phyloP scores from a whole-genome alignment of 2,888 invertebrate genomes.

The Erebia epiphron region DNA sequence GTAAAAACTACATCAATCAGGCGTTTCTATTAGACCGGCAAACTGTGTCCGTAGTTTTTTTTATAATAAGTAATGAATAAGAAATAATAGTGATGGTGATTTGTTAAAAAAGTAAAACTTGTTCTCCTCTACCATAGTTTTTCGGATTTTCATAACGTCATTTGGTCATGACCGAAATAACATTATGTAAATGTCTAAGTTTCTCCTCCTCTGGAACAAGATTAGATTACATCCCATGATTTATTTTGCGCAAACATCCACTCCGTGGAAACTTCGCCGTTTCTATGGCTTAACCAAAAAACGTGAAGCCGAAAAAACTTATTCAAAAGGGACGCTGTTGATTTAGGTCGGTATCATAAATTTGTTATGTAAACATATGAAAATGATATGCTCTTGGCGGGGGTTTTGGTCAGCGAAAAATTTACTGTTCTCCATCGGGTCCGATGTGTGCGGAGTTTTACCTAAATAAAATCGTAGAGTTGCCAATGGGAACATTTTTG shows the following conservation, averaged over 20 bases:
- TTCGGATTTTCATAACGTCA: not conserved
- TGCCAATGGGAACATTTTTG: not conserved
- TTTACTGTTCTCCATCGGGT: conserved; percentile 28
- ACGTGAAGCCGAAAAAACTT: conserved; percentile 31
- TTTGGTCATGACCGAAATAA: not conserved
- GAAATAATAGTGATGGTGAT: no score
- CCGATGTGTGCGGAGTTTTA: conserved; percentile 19
- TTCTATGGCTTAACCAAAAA: conserved; percentile 30
- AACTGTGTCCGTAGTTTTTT: no score
- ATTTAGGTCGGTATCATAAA: conserved; percentile 67
- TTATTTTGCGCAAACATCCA: conserved; percentile 15
- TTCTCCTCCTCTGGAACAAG: not conserved
- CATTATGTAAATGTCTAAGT: not conserved
- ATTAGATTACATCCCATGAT: conserved; percentile 22
- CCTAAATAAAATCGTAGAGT: not conserved
- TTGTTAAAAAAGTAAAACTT: no score
- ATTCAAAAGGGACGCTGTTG: conserved; percentile 50
- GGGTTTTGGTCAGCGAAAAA: conserved; percentile 31
- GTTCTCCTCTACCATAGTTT: not conserved
- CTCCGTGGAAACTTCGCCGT: conserved; percentile 24
- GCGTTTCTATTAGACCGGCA: no score
- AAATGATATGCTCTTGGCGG: conserved; percentile 52
- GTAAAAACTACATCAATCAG: no score
- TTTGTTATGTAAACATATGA: conserved; percentile 61
- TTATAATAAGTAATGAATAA: no score